A percentile compares a stretch with the other conserved stretches of the same genome.
Conservation (phyloP, 23 tunicate genomes). For the Ciona savignyi region DNA sequence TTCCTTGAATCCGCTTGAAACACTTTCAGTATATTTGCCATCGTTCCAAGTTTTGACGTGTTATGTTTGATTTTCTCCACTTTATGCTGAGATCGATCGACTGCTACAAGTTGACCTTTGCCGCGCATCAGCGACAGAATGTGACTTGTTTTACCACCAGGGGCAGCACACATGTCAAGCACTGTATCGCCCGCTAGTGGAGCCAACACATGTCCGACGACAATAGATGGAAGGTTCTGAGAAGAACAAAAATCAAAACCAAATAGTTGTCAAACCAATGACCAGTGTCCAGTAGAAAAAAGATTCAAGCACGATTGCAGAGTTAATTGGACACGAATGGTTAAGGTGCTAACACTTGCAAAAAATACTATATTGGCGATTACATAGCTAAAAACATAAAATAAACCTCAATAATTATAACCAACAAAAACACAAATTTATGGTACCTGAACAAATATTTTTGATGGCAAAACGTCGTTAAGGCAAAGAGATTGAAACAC, state of each 20-base stretch:
- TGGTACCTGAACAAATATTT: neutral
- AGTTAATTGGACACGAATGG: no score
- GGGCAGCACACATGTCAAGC: conserved; percentile 5
- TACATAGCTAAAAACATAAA: no score
- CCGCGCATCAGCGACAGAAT: conserved; percentile 17
- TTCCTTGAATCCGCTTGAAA: conserved; percentile 33
- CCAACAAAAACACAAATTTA: no score
- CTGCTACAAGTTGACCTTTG: conserved; percentile 32
- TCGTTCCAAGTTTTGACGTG: neutral
- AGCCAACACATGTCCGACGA: conserved; percentile 42
- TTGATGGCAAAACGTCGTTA: neutral
- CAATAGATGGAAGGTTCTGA: conserved; percentile 51
- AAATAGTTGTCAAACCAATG: no score
- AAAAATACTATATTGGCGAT: no score
- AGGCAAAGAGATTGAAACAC: neutral
- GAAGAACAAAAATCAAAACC: no score
- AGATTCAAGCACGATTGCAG: no score
- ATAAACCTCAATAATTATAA: no score
- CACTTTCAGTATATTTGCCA: neutral
- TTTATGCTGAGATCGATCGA: conserved; percentile 35
- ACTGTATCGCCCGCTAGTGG: conserved; percentile 27
- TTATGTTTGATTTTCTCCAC: conserved; percentile 21
- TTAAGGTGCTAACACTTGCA: no score
- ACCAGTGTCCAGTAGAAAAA: no score
- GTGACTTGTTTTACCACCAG: conserved; percentile 62